Evolutionary conservation across 2,113 vertebrate genomes (phyloP).

Genomic region (Xenopus tropicalis): UCB_Xtro_10.0 CM004446.2:125986001-125986500

Average conservation of each 20-base stretch:
- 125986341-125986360: slow-evolving; percentile 73
- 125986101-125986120: slow-evolving; percentile 90
- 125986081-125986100: slow-evolving; percentile 98
- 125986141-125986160: slow-evolving; percentile 83
- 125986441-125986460: not conserved
- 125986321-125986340: slow-evolving; percentile 78
- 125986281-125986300: slow-evolving; percentile 82
- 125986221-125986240: not conserved
- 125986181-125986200: not conserved
- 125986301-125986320: slow-evolving; percentile 97
- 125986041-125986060: slow-evolving; percentile 82
- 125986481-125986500: slow-evolving; percentile 69
- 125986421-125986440: too few species aligned
- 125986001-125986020: too few species aligned
- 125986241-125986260: slow-evolving; percentile 92
- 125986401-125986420: too few species aligned
- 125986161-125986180: not conserved
- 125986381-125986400: not conserved
- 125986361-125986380: not conserved
- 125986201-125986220: not conserved
- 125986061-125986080: slow-evolving; percentile 96
- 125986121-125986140: slow-evolving; percentile 94
- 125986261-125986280: slow-evolving; percentile 92
- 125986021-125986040: not conserved
- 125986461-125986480: not conserved